A percentile compares a stretch with the other conserved stretches of the same genome.
Evolutionary conservation across 2,797 vertebrate species (phyloP).

Genomic region (Carcharodon carcharias): DNA sequence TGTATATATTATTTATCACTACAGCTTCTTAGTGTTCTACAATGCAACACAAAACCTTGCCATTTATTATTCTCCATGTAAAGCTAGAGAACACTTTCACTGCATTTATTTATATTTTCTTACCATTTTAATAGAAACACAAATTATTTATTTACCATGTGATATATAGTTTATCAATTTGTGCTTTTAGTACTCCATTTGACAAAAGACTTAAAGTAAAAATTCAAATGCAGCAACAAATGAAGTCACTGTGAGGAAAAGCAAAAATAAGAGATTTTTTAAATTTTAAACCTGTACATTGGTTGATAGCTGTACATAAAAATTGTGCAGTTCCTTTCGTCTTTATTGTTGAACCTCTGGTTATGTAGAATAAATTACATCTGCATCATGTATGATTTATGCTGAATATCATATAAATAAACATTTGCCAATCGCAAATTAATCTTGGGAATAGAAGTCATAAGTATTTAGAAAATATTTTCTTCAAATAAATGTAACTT

Average conservation of each 20-base stretch:
- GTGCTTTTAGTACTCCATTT: background rate
- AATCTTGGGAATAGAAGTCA: slow-evolving; percentile 4
- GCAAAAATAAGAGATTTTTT: background rate
- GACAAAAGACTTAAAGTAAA: background rate
- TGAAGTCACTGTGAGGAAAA: background rate
- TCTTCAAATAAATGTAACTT: background rate
- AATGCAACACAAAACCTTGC: background rate
- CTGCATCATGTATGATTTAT: background rate
- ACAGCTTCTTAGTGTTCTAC: background rate
- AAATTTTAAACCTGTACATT: background rate
- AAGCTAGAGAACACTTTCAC: background rate
- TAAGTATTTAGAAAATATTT: background rate
- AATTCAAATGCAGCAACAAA: background rate
- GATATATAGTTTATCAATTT: background rate
- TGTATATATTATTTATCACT: background rate
- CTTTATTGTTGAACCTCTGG: background rate
- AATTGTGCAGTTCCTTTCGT: background rate
- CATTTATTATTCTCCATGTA: background rate
- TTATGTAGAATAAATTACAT: background rate
- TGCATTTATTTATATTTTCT: background rate
- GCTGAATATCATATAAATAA: background rate
- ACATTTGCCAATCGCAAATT: background rate
- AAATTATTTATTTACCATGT: background rate
- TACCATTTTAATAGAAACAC: background rate
- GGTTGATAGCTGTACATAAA: background rate